These are phyloP conservation scores for Tricholauxania praeusta DNA, from an alignment of 2,888 invertebrate genomes.

Conservation along the genomic window DNA sequence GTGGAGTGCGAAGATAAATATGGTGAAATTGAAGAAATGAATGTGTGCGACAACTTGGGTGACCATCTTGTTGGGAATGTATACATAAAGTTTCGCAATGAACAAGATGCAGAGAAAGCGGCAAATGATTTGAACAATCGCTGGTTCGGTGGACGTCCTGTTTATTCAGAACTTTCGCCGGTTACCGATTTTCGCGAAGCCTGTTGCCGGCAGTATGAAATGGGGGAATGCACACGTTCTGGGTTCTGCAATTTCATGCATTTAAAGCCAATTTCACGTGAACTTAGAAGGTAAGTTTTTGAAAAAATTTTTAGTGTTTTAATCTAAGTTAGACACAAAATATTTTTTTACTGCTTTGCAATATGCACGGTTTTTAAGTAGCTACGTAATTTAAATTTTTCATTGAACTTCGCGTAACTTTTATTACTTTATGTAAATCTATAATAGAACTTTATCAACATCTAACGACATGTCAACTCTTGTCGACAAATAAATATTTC, in stretches of 20 bases:
- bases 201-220: slow-evolving; percentile 99
- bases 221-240: slow-evolving; percentile 98
- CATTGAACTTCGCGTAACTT: no score
- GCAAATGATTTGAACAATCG: slow-evolving; percentile 97
- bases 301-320: no score
- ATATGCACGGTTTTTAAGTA: no score
- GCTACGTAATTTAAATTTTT: no score
- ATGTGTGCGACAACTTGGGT: slow-evolving; percentile 99
- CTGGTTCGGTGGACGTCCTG: slow-evolving; percentile 98
- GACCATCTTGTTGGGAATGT: slow-evolving; percentile 99
- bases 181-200: slow-evolving; percentile 99
- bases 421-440: no score
- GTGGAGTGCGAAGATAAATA: slow-evolving; percentile 99
- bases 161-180: slow-evolving; percentile 97
- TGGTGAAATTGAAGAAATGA: slow-evolving; percentile 99
- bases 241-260: slow-evolving; percentile 99
- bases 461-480: no score
- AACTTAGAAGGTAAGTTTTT: slow-evolving; percentile 80
- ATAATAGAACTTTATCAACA: no score
- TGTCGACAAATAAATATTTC: no score
- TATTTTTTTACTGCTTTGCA: no score
- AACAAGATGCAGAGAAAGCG: slow-evolving; percentile 98
- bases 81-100: slow-evolving; percentile 97
- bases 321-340: no score
- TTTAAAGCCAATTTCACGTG: slow-evolving; percentile 96